Evolutionary conservation across 2,888 invertebrate genomes (phyloP).

Genomic region (Ptilodon capucinus): DNA sequence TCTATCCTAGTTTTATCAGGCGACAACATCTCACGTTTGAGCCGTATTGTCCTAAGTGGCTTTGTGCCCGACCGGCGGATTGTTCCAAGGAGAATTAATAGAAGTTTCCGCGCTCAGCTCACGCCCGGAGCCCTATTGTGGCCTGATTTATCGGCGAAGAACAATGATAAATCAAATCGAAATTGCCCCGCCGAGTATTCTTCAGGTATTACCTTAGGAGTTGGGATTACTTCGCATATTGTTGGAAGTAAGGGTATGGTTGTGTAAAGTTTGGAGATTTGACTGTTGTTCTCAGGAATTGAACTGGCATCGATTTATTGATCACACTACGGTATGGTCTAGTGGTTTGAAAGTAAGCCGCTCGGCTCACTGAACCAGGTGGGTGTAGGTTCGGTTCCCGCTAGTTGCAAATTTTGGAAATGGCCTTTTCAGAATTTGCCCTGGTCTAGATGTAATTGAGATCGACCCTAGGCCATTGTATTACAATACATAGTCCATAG

Average conservation of each 20-base stretch:
- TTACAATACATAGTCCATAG: too few species aligned
- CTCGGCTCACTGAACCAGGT: too few species aligned
- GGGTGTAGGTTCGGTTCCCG: too few species aligned
- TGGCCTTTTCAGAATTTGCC: too few species aligned
- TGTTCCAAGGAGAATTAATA: conserved; percentile 80
- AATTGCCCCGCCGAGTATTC: conserved; percentile 66
- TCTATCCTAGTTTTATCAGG: conserved; percentile 41
- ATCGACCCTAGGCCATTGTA: too few species aligned
- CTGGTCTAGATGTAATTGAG: too few species aligned
- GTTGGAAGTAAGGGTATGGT: background rate
- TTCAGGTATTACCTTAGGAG: conserved; percentile 12
- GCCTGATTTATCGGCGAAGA: conserved; percentile 79
- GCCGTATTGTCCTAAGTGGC: conserved; percentile 74
- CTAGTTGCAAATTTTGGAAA: too few species aligned
- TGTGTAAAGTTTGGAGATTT: background rate
- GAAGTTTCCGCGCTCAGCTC: conserved; percentile 62
- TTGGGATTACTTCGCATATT: conserved; percentile 1
- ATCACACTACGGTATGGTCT: too few species aligned
- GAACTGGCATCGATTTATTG: background rate
- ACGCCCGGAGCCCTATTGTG: conserved; percentile 71
- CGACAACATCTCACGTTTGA: conserved; percentile 70
- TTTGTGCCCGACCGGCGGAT: conserved; percentile 70
- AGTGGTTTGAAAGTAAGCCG: too few species aligned
- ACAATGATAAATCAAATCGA: conserved; percentile 81
- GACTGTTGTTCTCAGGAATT: background rate